Evolutionary conservation across 1,140 invertebrate species (phyloP).

Genomic region (Atta colombica): DNA sequence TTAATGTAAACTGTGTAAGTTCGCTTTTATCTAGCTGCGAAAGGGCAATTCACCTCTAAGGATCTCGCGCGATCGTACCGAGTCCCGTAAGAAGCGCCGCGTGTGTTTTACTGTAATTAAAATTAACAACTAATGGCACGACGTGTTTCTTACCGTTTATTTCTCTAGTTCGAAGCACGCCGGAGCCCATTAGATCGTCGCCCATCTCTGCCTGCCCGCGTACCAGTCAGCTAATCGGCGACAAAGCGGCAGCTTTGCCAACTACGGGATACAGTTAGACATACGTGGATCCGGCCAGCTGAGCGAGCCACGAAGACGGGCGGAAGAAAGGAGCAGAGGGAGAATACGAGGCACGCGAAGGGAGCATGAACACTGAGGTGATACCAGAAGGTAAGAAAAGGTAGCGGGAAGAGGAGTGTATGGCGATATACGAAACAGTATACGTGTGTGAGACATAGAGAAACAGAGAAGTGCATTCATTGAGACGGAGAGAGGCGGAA

Average conservation of each 20-base stretch:
- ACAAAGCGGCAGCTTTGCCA: conserved; percentile 67
- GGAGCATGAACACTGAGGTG: conserved; percentile 20
- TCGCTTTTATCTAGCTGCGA: neutral
- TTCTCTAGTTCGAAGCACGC: conserved; percentile 27
- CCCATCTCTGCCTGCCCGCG: conserved; percentile 43
- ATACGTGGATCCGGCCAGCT: conserved; percentile 55
- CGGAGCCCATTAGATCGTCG: conserved; percentile 23
- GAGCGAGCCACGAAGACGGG: conserved; percentile 43
- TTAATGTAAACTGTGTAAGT: neutral
- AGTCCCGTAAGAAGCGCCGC: conserved; percentile 13
- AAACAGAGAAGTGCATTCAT: conserved; percentile 36
- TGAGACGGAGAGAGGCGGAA: conserved; percentile 30
- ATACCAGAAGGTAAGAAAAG: conserved; percentile 41
- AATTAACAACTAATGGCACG: conserved; percentile 46
- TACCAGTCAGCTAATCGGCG: conserved; percentile 62
- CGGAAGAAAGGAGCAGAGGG: conserved; percentile 29
- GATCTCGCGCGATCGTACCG: conserved; percentile 2
- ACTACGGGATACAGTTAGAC: conserved; percentile 71
- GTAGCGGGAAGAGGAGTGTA: conserved; percentile 24
- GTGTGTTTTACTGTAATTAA: conserved; percentile 54
- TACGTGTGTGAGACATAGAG: conserved; percentile 7
- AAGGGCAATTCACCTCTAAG: conserved; percentile 1
- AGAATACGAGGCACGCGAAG: conserved; percentile 28
- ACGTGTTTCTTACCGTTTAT: conserved; percentile 54
- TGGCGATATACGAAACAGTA: conserved; percentile 1